Evolutionary conservation across 2,797 vertebrate genomes (phyloP).

Genomic region (Garrulus glandarius): DNA sequence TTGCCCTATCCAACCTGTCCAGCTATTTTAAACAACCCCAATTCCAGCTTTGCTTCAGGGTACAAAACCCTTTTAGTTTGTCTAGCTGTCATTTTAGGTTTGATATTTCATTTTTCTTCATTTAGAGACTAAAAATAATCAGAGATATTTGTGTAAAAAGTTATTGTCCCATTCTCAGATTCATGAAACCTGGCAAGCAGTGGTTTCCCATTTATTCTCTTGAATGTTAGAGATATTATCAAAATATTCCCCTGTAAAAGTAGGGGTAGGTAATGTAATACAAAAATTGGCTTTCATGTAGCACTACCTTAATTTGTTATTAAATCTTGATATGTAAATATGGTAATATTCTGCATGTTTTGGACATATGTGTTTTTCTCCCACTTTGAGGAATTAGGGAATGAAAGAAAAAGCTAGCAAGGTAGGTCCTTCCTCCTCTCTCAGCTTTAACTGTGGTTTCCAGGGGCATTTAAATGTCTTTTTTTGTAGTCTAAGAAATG

Average conservation of each 20-base stretch:
- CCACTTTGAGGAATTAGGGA: background rate
- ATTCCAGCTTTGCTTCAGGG: background rate
- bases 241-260: background rate
- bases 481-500: background rate
- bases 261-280: background rate
- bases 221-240: background rate
- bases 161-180: background rate
- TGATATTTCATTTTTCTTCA: background rate
- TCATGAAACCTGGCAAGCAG: background rate
- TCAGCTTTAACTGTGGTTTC: background rate
- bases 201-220: background rate
- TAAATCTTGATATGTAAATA: background rate
- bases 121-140: background rate
- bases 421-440: accelerated
- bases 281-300: background rate
- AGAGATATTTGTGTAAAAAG: background rate
- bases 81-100: background rate
- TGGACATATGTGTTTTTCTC: background rate
- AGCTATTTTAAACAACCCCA: background rate
- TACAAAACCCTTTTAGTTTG: background rate
- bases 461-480: background rate
- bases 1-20: background rate
- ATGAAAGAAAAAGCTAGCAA: background rate
- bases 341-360: background rate
- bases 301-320: background rate